Percentiles rank a stretch among this genome's conserved stretches.
phyloP scores from a whole-genome alignment of 2,113 vertebrate genomes.

The Trinectes maculatus region DNA sequence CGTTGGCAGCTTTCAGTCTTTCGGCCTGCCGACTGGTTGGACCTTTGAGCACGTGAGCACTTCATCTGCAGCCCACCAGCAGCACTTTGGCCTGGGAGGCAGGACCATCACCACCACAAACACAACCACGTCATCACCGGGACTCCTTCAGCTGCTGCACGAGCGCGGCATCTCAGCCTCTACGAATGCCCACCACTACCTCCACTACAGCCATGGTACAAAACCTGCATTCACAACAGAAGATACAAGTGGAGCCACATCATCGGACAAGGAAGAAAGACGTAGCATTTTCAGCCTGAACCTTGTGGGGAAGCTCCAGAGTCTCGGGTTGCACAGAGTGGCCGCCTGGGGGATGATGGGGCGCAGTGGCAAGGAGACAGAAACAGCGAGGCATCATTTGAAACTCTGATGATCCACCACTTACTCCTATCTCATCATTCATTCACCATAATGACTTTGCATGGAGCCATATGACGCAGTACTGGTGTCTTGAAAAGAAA shows the following conservation, averaged over 20 bases:
- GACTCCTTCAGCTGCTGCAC: conserved; percentile 78
- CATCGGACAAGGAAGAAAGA: neutral
- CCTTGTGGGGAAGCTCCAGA: conserved; percentile 84
- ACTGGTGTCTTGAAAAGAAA: conserved; percentile 37
- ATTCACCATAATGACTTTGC: conserved; percentile 51
- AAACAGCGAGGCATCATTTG: neutral
- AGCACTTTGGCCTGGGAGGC: conserved; percentile 20
- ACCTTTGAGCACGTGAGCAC: conserved; percentile 80
- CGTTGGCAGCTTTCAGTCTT: conserved; percentile 80
- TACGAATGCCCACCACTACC: conserved; percentile 18
- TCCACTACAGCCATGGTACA: neutral
- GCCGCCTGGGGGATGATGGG: conserved; percentile 76
- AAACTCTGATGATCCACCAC: conserved; percentile 28
- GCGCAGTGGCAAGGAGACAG: neutral
- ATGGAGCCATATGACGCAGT: conserved; percentile 40
- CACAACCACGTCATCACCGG: conserved; percentile 40
- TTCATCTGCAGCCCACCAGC: conserved; percentile 33
- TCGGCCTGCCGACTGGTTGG: conserved; percentile 84
- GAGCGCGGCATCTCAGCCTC: conserved; percentile 79
- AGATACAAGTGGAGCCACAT: conserved; percentile 6
- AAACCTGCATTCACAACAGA: neutral
- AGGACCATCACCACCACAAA: conserved; percentile 13
- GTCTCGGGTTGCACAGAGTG: conserved; percentile 83
- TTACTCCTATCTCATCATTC: conserved; percentile 12
- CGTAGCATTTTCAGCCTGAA: conserved; percentile 83